Evolutionary conservation across 2,113 vertebrate genomes (phyloP), one percentile per base, ranked within the genome.

Genomic region (Phaetusa simplex): DNA sequence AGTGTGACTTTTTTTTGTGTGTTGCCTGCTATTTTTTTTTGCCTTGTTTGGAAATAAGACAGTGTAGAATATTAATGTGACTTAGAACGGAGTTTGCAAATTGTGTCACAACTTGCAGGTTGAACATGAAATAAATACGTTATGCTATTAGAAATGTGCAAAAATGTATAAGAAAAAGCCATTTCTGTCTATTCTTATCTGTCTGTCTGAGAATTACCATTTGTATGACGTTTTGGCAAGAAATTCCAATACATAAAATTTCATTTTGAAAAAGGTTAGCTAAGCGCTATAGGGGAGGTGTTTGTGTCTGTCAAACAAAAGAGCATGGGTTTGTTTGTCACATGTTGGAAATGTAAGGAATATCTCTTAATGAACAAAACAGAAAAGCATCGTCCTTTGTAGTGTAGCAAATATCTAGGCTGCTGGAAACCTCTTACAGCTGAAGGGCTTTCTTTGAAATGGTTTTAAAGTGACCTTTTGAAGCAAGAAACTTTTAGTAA

Each of bases 371-470:
- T 14, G 19, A 61, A 56, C 7, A 52, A 30, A 34, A 9, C 34
- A 43, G 27, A 45, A 80, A 52, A 74, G 12, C 13, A 5, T 69
- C 70, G 22, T 69, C 19, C 12, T 88, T 56, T 58, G 12, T 56
- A 45, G 11, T 7, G 11, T 40, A 50, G 36, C 3, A 59, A 64
- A 58, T 0, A 0, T 34, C 14, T 83, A 67, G 40, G 43, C 20
- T 79, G 4, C 21, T 69, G n/a, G 29, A 74, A 91, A 40, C 52
- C 16, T 49, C 40, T 80, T 77, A 17, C 11, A 71, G 32, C 50
- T 81, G 76, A 84, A 90, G 42, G 7, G 6, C 32, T 69, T 85
- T 91, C 42, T 74, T 77, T 81, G 55, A 62, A 92, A 21, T 21
- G 30, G 11, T 66, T 87, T 64, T 42, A 67, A 86, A 74, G 21